A percentile compares a stretch with the other conserved stretches of the same genome.
phyloP scores from a whole-genome alignment of 2,113 vertebrate genomes.

The Ursus arctos region DNA sequence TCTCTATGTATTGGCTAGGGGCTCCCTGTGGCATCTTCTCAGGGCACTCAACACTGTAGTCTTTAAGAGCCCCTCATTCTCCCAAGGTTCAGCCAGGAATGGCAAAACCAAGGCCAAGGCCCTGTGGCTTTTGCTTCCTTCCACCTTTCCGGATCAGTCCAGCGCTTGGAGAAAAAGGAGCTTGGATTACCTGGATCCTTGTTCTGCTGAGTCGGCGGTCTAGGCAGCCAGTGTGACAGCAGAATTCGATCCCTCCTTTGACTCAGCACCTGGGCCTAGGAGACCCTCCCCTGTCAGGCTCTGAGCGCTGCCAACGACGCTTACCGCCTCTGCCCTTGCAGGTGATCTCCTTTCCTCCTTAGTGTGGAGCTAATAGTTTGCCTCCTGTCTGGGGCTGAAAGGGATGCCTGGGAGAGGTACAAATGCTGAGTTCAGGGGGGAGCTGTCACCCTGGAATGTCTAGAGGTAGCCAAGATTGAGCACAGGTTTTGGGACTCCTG shows the following conservation, averaged over 20 bases:
- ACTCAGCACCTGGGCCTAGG: conserved; percentile 72
- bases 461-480: neutral
- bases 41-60: neutral
- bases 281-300: conserved; percentile 73
- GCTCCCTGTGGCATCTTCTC: neutral
- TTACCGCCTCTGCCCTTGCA: conserved; percentile 72
- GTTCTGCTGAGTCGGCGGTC: conserved; percentile 64
- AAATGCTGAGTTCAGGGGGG: neutral
- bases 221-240: conserved; percentile 57
- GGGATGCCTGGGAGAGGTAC: neutral
- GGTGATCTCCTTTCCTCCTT: neutral
- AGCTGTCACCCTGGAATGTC: neutral
- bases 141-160: neutral
- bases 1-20: neutral
- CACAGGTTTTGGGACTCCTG: neutral
- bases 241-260: conserved; percentile 78
- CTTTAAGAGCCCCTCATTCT: neutral
- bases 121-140: neutral
- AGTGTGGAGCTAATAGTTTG: neutral
- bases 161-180: conserved; percentile 48
- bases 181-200: conserved; percentile 64
- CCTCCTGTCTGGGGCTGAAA: neutral
- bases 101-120: neutral
- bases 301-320: conserved; percentile 54
- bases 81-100: neutral